phyloP scores from a whole-genome alignment of 2,797 vertebrate genomes.

The Salarias fasciatus region DNA sequence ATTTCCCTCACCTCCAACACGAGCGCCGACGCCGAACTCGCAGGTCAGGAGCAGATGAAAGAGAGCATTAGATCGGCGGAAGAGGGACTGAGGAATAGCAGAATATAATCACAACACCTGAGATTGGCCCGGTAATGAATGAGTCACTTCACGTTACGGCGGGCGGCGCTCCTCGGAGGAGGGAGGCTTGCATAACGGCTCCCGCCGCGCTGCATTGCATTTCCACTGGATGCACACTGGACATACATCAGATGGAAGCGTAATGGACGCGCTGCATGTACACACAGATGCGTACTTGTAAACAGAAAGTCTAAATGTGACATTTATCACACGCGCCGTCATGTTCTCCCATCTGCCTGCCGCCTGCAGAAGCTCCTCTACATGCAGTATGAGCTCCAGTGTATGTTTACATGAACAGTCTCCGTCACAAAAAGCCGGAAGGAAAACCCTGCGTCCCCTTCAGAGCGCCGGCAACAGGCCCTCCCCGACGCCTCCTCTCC shows the following conservation, averaged over 20 bases:
- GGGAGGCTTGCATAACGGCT: slow-evolving; percentile 3
- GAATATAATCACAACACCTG: slow-evolving; percentile 60
- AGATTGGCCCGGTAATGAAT: slow-evolving; percentile 50
- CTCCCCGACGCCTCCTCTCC: neutral
- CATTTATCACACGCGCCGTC: slow-evolving; percentile 8
- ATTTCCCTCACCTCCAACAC: slow-evolving; percentile 54
- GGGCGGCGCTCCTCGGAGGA: slow-evolving; percentile 14
- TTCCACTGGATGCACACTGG: too few species aligned
- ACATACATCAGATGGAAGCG: too few species aligned
- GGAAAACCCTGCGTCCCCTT: slow-evolving; percentile 34
- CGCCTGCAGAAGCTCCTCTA: slow-evolving; percentile 12
- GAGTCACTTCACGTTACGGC: slow-evolving; percentile 53
- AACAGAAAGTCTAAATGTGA: slow-evolving; percentile 7
- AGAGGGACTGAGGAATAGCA: slow-evolving; percentile 15
- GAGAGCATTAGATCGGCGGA: slow-evolving; percentile 23
- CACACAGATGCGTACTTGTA: neutral
- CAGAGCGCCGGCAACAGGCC: slow-evolving; percentile 13
- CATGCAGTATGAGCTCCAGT: neutral
- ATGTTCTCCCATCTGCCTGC: slow-evolving; percentile 1
- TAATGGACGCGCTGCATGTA: too few species aligned
- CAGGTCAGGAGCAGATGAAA: slow-evolving; percentile 49
- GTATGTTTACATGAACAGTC: neutral
- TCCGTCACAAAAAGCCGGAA: neutral
- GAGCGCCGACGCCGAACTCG: slow-evolving; percentile 49
- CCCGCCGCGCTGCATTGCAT: neutral